Percentiles rank a stretch among this genome's conserved stretches.
phyloP scores from a whole-genome alignment of 2,113 vertebrate genomes.

The Amblyopsis rosae region DNA sequence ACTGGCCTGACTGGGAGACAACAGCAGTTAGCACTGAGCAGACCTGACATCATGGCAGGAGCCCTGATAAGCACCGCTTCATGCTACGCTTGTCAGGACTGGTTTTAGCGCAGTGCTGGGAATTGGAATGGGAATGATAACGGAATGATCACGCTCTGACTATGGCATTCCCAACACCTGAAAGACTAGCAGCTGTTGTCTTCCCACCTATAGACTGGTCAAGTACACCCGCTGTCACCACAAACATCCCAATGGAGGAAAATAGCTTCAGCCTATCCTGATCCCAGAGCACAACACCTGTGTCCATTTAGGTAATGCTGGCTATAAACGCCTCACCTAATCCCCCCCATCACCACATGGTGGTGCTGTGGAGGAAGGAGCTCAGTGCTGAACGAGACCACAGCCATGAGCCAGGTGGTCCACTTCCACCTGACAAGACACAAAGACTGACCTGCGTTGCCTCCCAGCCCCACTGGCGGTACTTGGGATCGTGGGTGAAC shows the following conservation, averaged over 20 bases:
- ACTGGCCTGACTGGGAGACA: not conserved
- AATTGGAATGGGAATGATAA: too few relatives aligned
- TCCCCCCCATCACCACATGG: not conserved
- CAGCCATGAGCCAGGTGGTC: too few relatives aligned
- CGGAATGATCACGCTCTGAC: too few relatives aligned
- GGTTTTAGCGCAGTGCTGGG: too few relatives aligned
- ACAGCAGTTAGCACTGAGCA: not conserved
- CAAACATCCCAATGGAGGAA: not conserved
- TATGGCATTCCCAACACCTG: too few relatives aligned
- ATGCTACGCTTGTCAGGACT: too few relatives aligned
- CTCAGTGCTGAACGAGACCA: too few relatives aligned
- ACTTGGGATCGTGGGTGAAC: constrained; percentile 96
- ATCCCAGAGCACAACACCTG: constrained; percentile 1
- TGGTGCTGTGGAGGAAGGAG: not conserved
- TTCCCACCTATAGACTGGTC: too few relatives aligned
- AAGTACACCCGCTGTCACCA: too few relatives aligned
- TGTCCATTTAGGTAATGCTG: not conserved
- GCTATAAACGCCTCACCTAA: not conserved
- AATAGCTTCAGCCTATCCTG: not conserved
- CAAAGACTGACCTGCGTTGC: constrained; percentile 84
- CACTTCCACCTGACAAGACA: too few relatives aligned
- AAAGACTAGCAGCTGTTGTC: too few relatives aligned
- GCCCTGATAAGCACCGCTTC: too few relatives aligned
- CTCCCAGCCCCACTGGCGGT: constrained; percentile 98
- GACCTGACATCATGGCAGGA: not conserved